Conservation (phyloP, 37 sponge, comb jelly and placozoan genomes). For the Halichondria panicea region DNA sequence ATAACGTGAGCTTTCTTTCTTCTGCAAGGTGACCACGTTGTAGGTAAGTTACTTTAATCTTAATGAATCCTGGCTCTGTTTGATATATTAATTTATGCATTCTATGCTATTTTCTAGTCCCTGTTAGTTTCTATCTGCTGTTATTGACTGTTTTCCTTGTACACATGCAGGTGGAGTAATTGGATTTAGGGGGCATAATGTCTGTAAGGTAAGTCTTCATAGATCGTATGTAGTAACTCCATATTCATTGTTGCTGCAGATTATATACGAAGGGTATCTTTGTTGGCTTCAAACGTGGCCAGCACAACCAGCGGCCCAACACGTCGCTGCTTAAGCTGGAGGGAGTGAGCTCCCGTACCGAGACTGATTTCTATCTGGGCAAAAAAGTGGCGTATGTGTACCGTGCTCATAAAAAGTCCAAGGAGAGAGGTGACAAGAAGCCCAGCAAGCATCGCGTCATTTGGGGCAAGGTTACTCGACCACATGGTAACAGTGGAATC, state of each 20-base stretch:
- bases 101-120: too few species aligned
- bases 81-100: too few species aligned
- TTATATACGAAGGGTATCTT: conserved; percentile 95
- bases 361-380: conserved; percentile 91
- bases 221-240: not conserved
- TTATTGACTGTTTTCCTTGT: too few species aligned
- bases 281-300: conserved; percentile 88
- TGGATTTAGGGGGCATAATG: too few species aligned
- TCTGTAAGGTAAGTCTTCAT: too few species aligned
- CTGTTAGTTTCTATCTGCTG: too few species aligned
- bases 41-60: too few species aligned
- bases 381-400: conserved; percentile 96
- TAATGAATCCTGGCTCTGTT: too few species aligned
- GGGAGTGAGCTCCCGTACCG: conserved; percentile 76
- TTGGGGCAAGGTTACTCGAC: conserved; percentile 90
- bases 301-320: conserved; percentile 77
- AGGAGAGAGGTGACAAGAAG: conserved; percentile 58
- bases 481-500: conserved; percentile 97
- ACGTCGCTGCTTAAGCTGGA: conserved; percentile 93
- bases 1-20: too few species aligned
- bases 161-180: too few species aligned
- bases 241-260: conserved; percentile 19
- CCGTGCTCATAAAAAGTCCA: conserved; percentile 50
- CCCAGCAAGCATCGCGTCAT: conserved; percentile 93
- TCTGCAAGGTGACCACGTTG: too few species aligned